Conservation (phyloP, 2,797 vertebrate genomes). For the Mallotus villosus region DNA sequence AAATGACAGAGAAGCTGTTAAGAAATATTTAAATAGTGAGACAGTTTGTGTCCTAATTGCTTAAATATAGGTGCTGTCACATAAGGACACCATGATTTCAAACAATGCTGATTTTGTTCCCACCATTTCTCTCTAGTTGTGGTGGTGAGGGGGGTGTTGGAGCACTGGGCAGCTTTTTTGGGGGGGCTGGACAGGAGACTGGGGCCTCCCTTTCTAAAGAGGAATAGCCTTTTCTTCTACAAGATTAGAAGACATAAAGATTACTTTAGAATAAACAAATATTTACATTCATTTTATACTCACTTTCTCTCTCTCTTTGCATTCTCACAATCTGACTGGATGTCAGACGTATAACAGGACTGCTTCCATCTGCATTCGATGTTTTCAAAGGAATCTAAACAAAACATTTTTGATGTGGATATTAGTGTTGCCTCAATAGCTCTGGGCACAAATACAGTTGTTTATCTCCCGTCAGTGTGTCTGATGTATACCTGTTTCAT, state of each 20-base stretch:
- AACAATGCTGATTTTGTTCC: neutral
- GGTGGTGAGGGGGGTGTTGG: neutral
- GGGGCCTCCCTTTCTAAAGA: neutral
- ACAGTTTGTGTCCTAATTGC: conserved; percentile 1
- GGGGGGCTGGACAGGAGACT: neutral
- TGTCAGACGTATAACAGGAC: too few species aligned
- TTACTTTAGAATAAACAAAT: too few species aligned
- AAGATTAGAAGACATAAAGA: neutral
- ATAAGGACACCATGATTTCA: neutral
- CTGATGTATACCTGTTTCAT: too few species aligned
- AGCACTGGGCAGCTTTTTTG: neutral
- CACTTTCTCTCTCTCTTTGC: too few species aligned
- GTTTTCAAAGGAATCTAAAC: too few species aligned
- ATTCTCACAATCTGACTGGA: too few species aligned
- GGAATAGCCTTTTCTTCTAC: neutral
- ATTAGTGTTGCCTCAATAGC: too few species aligned
- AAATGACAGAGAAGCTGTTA: neutral
- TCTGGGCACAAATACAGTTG: too few species aligned
- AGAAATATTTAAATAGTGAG: neutral
- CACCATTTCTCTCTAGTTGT: neutral
- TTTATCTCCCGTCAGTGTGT: too few species aligned
- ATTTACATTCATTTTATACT: neutral
- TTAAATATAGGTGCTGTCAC: conserved; percentile 1
- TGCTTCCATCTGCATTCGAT: too few species aligned
- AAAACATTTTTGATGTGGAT: too few species aligned